Percentiles rank a stretch among this genome's conserved stretches.
phyloP scores from a whole-genome alignment of 2,888 invertebrate genomes.

The Incurvaria masculella region DNA sequence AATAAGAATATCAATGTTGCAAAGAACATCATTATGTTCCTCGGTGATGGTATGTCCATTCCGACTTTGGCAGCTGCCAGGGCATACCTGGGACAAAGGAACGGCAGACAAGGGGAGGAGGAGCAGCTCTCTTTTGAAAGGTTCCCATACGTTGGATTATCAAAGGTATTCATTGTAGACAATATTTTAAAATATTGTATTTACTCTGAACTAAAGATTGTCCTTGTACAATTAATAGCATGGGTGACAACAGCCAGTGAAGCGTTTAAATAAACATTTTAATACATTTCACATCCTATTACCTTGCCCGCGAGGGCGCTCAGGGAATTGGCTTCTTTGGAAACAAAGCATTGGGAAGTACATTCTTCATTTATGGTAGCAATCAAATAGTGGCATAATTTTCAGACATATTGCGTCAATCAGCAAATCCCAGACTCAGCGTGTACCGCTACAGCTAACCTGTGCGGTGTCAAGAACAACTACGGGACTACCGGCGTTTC shows the following conservation, averaged over 20 bases:
- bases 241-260: too few species aligned
- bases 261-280: too few species aligned
- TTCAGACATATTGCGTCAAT: conserved; percentile 57
- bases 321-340: too few species aligned
- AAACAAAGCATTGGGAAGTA: too few species aligned
- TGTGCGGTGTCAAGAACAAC: conserved; percentile 66
- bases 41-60: conserved; percentile 76
- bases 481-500: conserved; percentile 64
- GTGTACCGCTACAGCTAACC: conserved; percentile 65
- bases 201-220: too few species aligned
- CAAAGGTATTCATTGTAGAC: too few species aligned
- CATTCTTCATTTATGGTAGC: too few species aligned
- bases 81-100: conserved; percentile 60
- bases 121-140: conserved; percentile 57
- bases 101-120: conserved; percentile 56
- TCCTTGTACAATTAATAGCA: too few species aligned
- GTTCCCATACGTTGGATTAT: conserved; percentile 61
- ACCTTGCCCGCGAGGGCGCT: too few species aligned
- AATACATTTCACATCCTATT: too few species aligned
- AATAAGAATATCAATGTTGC: conserved; percentile 19
- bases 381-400: too few species aligned
- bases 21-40: conserved; percentile 64
- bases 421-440: conserved; percentile 70
- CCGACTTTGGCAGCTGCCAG: conserved; percentile 65
- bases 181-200: too few species aligned